Evolutionary conservation across 2,113 vertebrate species (phyloP).

Genomic region (Onychorhynchus coronatus): DNA sequence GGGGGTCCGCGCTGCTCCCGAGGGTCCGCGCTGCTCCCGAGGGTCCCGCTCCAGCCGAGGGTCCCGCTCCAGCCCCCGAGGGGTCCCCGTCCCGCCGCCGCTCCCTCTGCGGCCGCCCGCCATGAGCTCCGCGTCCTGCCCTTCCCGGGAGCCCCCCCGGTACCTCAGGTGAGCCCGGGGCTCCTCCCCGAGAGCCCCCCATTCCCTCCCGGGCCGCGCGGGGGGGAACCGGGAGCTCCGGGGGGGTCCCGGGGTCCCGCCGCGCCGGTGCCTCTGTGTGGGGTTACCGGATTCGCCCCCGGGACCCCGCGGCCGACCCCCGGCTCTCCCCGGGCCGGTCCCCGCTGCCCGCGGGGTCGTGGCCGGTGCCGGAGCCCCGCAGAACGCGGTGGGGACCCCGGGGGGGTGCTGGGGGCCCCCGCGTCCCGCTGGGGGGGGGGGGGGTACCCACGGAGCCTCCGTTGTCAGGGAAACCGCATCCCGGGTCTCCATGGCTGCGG

Average conservation of each 20-base stretch:
- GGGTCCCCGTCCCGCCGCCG: too few species aligned
- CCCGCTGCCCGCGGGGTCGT: too few species aligned
- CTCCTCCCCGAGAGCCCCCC: background rate
- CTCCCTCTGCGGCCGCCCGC: too few species aligned
- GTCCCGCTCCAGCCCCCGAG: too few species aligned
- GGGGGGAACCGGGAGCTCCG: background rate
- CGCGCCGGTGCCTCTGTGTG: background rate
- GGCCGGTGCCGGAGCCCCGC: background rate
- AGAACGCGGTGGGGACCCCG: background rate
- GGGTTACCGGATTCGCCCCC: background rate
- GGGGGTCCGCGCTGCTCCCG: too few species aligned
- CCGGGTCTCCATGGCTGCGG: slow-evolving; percentile 6
- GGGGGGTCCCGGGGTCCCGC: background rate
- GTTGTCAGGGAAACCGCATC: slow-evolving; percentile 32
- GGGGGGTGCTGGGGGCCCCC: background rate
- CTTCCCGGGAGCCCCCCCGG: too few species aligned
- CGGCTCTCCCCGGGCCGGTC: background rate
- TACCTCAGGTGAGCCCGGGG: too few species aligned
- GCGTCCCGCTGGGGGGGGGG: background rate
- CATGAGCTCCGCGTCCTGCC: too few species aligned
- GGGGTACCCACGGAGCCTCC: background rate
- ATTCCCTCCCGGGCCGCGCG: background rate
- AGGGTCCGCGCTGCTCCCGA: too few species aligned
- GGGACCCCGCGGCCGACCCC: background rate
- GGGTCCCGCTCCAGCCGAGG: too few species aligned